Conservation (phyloP, 2,888 invertebrate species). For the Serripes groenlandicus region DNA sequence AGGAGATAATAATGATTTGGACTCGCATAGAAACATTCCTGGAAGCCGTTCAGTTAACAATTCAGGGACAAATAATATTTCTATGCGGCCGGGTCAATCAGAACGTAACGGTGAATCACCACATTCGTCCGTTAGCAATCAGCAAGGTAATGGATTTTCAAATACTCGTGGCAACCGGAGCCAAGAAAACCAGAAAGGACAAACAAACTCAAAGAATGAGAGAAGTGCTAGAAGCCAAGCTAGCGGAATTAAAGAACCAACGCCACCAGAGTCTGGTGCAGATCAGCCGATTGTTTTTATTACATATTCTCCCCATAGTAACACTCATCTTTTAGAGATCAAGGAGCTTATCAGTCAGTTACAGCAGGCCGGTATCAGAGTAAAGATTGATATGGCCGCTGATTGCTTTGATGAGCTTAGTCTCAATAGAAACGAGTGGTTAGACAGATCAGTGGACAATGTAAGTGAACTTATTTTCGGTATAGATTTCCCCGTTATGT, state of each 20-base stretch:
- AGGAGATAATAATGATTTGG: not conserved
- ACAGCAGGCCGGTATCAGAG: conserved; percentile 20
- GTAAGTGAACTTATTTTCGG: too few relatives aligned
- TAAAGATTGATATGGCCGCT: conserved; percentile 46
- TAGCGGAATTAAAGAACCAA: not conserved
- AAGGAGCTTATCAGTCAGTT: not conserved
- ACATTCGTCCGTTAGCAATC: not conserved
- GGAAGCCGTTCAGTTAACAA: not conserved
- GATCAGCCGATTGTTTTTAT: conserved; percentile 22
- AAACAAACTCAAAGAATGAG: not conserved
- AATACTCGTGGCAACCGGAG: too few relatives aligned
- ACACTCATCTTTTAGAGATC: conserved; percentile 22
- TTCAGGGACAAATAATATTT: not conserved
- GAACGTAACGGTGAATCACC: not conserved
- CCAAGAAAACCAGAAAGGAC: not conserved
- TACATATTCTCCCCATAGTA: conserved; percentile 19
- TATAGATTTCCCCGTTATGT: too few relatives aligned
- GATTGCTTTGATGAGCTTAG: conserved; percentile 22
- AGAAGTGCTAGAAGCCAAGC: not conserved
- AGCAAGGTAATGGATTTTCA: not conserved
- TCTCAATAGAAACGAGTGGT: conserved; percentile 48
- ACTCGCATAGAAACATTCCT: not conserved
- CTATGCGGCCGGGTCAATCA: not conserved
- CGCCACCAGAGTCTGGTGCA: not conserved
- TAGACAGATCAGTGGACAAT: conserved; percentile 32